Percentiles rank a stretch among this genome's conserved stretches.
Conservation (phyloP, 92 coral and sea anemone species). For the Diadumene lineata region DNA sequence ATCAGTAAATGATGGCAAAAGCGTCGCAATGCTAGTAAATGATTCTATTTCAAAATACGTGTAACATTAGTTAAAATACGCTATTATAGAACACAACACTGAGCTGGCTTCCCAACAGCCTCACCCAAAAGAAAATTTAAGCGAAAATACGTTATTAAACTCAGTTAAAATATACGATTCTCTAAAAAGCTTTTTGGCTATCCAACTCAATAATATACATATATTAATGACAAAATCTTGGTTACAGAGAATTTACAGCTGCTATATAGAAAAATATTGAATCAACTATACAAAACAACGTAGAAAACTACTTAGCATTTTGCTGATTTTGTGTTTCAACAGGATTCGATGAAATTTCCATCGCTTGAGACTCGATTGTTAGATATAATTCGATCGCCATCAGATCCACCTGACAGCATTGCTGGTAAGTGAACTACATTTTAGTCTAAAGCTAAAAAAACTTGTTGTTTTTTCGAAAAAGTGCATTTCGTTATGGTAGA, state of each 20-base stretch:
- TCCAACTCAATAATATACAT: constrained; percentile 69
- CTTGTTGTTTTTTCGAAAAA: too few species aligned
- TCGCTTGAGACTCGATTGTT: constrained; percentile 92
- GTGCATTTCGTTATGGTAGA: too few species aligned
- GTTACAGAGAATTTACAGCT: constrained; percentile 70
- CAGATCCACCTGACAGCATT: constrained; percentile 93
- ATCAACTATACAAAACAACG: constrained; percentile 16
- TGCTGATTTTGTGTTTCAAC: constrained; percentile 31
- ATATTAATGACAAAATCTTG: constrained; percentile 76
- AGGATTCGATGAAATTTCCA: constrained; percentile 94
- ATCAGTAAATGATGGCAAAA: constrained; percentile 15
- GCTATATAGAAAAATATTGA: constrained; percentile 57
- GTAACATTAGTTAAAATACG: neutral
- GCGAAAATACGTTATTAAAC: neutral
- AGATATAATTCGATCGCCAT: constrained; percentile 96
- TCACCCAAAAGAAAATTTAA: neutral
- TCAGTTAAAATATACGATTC: neutral
- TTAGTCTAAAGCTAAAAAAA: too few species aligned
- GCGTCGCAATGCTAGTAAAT: constrained; percentile 9
- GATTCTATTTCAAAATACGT: neutral
- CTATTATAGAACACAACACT: neutral
- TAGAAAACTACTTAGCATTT: too few species aligned
- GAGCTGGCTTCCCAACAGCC: constrained; percentile 11
- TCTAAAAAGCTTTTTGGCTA: constrained; percentile 29
- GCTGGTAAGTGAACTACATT: constrained; percentile 93